Evolutionary conservation across 1,140 invertebrate species (phyloP).

Genomic region (Zophobas atratus): DNA sequence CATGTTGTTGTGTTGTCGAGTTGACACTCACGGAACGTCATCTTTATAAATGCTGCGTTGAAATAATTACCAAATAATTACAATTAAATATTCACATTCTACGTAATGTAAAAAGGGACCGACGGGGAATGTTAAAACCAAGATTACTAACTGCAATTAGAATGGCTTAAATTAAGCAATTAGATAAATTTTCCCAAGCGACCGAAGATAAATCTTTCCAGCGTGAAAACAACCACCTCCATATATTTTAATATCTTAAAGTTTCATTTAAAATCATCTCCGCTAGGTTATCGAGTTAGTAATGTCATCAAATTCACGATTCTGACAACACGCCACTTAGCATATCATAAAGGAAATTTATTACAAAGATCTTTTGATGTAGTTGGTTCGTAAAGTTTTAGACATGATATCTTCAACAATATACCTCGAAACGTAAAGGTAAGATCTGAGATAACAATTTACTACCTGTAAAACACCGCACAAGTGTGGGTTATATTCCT

Average conservation of each 20-base stretch:
- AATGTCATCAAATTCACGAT: slow-evolving; percentile 13
- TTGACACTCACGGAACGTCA: too few species aligned
- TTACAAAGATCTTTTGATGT: not conserved
- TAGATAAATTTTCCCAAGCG: slow-evolving; percentile 17
- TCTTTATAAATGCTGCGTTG: too few species aligned
- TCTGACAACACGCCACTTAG: slow-evolving; percentile 8
- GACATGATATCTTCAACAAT: not conserved
- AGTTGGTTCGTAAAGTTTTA: not conserved
- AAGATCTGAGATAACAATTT: too few species aligned
- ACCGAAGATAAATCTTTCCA: slow-evolving; percentile 8
- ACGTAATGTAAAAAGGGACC: not conserved
- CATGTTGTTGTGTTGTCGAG: too few species aligned
- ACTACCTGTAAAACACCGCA: too few species aligned
- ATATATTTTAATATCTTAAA: slow-evolving; percentile 30
- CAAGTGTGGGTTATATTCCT: too few species aligned
- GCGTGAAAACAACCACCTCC: not conserved
- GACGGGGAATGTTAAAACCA: not conserved
- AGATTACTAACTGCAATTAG: slow-evolving; percentile 10
- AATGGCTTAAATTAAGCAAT: slow-evolving; percentile 18
- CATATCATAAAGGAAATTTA: slow-evolving; percentile 35
- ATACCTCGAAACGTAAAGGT: too few species aligned
- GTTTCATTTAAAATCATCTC: not conserved
- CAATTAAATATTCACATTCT: not conserved
- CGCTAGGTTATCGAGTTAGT: slow-evolving; percentile 3
- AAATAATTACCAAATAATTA: not conserved